These are phyloP conservation scores for Xyliphius kryptos DNA, from an alignment of 2,113 vertebrate species.

Conservation along the genomic window DNA sequence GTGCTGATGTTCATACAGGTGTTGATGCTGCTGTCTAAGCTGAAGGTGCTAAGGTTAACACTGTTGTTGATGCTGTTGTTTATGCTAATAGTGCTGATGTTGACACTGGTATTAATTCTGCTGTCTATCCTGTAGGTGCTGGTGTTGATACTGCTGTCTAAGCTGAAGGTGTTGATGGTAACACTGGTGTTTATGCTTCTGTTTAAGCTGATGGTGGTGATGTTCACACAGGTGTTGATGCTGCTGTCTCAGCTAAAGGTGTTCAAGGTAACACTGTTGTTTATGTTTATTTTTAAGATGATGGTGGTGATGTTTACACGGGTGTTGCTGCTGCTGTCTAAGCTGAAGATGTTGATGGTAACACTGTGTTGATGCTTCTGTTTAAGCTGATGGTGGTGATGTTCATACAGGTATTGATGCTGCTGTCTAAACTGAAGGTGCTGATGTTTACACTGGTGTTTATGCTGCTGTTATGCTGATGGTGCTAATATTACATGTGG, in stretches of 20 bases:
- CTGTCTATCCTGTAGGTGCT: no score
- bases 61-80: no score
- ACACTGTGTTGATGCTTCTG: background rate
- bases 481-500: no score
- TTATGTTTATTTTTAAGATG: background rate
- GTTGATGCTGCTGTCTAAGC: no score
- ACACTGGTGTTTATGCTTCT: background rate
- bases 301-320: background rate
- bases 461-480: background rate
- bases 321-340: background rate
- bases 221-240: background rate
- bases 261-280: background rate
- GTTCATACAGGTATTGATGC: background rate
- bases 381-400: background rate
- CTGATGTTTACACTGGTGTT: background rate
- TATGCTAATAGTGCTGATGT: no score
- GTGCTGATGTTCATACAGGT: no score
- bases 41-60: no score
- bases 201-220: background rate
- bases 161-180: background rate
- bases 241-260: background rate
- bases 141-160: no score
- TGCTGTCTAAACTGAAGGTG: background rate
- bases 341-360: no score
- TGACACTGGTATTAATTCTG: no score